A percentile compares a stretch with the other conserved stretches of the same genome.
Conservation (phyloP, 2,113 vertebrate genomes). For the Haemorhous mexicanus region DNA sequence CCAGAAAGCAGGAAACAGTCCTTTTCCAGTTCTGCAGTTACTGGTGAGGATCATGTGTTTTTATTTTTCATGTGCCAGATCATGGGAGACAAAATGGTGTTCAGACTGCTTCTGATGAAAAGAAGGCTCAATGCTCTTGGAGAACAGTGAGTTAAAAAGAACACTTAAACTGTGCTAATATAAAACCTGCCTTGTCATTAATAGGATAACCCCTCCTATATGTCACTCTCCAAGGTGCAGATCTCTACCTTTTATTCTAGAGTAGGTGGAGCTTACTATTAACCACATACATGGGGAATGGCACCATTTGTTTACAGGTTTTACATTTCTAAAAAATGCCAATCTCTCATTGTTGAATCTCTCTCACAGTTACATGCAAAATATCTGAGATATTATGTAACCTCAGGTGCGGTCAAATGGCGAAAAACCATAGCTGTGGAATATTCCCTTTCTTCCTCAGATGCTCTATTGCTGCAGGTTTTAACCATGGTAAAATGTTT, state of each 20-base stretch:
- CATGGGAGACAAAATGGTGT: not conserved
- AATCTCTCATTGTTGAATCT: not conserved
- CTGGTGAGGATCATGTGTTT: not conserved
- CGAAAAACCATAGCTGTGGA: not conserved
- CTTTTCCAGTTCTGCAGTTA: not conserved
- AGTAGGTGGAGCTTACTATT: not conserved
- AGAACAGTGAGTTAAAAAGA: not conserved
- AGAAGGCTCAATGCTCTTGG: not conserved
- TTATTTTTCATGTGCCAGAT: not conserved
- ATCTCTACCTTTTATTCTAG: not conserved
- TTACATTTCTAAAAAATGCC: not conserved
- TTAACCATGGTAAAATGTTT: not conserved
- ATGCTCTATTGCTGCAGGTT: not conserved
- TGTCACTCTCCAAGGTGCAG: not conserved
- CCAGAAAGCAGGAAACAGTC: fast-evolving
- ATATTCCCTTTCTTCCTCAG: not conserved
- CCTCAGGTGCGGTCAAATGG: not conserved
- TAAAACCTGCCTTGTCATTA: not conserved
- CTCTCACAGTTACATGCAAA: not conserved
- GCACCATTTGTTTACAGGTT: not conserved
- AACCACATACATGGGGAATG: fast-evolving
- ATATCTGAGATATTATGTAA: not conserved
- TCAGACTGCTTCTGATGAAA: not conserved
- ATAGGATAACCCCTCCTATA: not conserved
- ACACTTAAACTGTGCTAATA: not conserved